A percentile compares a stretch with the other conserved stretches of the same genome.
phyloP scores from a whole-genome alignment of 2,888 invertebrate genomes.

The Keiferia lycopersicella region DNA sequence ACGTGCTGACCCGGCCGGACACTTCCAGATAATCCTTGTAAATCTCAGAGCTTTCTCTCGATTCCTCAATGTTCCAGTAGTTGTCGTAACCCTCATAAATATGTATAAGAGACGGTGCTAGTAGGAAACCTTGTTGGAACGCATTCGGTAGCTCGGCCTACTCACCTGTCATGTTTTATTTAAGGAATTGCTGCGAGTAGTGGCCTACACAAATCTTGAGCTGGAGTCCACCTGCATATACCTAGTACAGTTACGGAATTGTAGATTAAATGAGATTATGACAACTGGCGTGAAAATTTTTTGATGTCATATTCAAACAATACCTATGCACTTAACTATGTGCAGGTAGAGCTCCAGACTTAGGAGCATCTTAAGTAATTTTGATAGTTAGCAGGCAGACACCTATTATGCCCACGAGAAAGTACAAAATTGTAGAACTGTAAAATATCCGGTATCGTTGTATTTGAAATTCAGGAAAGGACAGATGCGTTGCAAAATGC shows the following conservation, averaged over 20 bases:
- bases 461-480: slow-evolving; percentile 6
- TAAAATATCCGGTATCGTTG: too few species aligned
- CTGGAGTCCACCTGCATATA: too few species aligned
- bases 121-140: slow-evolving; percentile 41
- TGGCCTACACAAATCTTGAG: too few species aligned
- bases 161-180: slow-evolving; percentile 9
- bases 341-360: too few species aligned
- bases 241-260: too few species aligned
- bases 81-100: slow-evolving; percentile 49
- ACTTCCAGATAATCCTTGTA: slow-evolving; percentile 38
- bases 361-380: too few species aligned
- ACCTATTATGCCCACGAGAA: too few species aligned
- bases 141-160: slow-evolving; percentile 39
- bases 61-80: slow-evolving; percentile 44
- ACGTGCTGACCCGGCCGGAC: slow-evolving; percentile 24
- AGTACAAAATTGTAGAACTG: too few species aligned
- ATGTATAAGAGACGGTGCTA: slow-evolving; percentile 61
- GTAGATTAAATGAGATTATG: too few species aligned
- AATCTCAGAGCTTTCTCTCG: slow-evolving; percentile 46
- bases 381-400: too few species aligned
- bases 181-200: background rate
- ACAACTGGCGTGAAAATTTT: background rate
- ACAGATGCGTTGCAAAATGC: slow-evolving; percentile 14
- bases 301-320: background rate
- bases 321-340: background rate